phyloP scores from a whole-genome alignment of 2,888 invertebrate species.

The Orthosia gracilis region DNA sequence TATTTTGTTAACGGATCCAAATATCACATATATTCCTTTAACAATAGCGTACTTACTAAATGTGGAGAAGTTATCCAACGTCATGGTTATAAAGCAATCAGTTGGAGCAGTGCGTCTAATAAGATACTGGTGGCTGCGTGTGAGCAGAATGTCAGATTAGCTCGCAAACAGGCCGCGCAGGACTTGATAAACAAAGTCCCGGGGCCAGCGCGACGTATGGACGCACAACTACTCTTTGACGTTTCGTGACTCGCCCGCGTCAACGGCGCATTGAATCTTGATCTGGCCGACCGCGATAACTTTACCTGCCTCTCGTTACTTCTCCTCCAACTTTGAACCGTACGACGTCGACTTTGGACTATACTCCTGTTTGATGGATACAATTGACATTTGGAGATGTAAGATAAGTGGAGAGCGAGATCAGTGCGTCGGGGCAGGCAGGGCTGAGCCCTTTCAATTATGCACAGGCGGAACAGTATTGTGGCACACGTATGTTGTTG shows the following conservation, averaged over 20 bases:
- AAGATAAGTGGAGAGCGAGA: constrained; percentile 75
- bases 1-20: constrained; percentile 26
- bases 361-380: constrained; percentile 38
- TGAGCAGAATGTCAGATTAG: constrained; percentile 44
- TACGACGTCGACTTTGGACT: constrained; percentile 56
- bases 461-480: constrained; percentile 81
- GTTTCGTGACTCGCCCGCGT: constrained; percentile 83
- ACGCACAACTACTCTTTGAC: constrained; percentile 72
- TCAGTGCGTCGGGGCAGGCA: constrained; percentile 75
- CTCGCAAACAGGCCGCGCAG: constrained; percentile 36
- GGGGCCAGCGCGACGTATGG: constrained; percentile 53
- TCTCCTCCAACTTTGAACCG: constrained; percentile 62
- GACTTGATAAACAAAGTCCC: constrained; percentile 42
- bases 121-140: constrained; percentile 30
- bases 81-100: constrained; percentile 43
- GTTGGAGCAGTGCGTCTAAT: constrained; percentile 39
- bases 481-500: constrained; percentile 74
- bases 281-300: constrained; percentile 74
- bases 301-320: constrained; percentile 55
- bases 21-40: constrained; percentile 9
- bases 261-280: constrained; percentile 83
- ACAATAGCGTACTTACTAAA: constrained; percentile 17
- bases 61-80: constrained; percentile 27
- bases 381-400: constrained; percentile 61
- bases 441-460: constrained; percentile 82